Evolutionary conservation across 2,888 invertebrate genomes (phyloP), one percentile per base, ranked within the genome.

Genomic region (Chelonus formosanus): DNA sequence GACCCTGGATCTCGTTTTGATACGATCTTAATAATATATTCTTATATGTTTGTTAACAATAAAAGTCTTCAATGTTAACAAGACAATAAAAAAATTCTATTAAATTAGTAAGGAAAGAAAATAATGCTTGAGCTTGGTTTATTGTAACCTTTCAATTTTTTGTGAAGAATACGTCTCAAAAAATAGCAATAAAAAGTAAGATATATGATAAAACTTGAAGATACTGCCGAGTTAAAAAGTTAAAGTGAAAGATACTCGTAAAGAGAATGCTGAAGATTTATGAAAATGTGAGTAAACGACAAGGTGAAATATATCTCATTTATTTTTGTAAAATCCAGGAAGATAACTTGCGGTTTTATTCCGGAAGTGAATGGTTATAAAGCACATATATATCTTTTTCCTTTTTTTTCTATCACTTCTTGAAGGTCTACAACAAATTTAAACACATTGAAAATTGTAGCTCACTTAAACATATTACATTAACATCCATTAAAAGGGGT

Each of bases 381-480:
- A 8, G 34, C 32, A 56, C 6, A 4, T 7, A 44, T 44, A 8
- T 45, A 47, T 5, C 43, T 34, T n/a, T 5, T 20, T 20, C 20
- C 2, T 20, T 20, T 20, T 20, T 20, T 20, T 7, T 32, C 7
- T 45, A n/a, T 45, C 7, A 32, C 8, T 44, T 32, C 44, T 57
- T 7, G 20, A 66, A 61, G 56, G 43, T 62, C 43, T 20, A 48
- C 56, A 56, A 47, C 64, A 31, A 60, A 54, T 60, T 54, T 20
- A 50, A 57, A 36, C 66, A 60, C 59, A 44, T 57, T 55, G 48
- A 20, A 48, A 50, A 57, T 62, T 63, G 55, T 63, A 70, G 63
- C 65, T 64, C 64, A 71, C 70, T 71, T 68, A 62, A 67, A 62
- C 70, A 67, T 70, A 71, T 70, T 71, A 66, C 65, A 70, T 68